phyloP scores from a whole-genome alignment of 1,140 invertebrate genomes.

The Drosophila nannoptera region DNA sequence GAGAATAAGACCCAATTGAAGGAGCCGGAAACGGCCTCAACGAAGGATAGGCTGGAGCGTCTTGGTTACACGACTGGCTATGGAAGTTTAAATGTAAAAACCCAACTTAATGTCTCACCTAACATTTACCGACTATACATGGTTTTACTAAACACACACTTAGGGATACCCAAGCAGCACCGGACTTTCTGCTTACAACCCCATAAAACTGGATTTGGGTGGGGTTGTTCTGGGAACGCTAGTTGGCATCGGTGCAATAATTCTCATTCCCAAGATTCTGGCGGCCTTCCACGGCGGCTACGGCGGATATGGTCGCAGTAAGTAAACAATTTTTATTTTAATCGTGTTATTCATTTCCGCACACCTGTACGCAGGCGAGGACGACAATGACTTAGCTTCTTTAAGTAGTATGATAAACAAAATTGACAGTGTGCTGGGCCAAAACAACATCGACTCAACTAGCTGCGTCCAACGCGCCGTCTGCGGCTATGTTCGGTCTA shows the following conservation, averaged over 20 bases:
- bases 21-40: conserved; percentile 55
- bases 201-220: conserved; percentile 89
- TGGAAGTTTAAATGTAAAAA: conserved; percentile 64
- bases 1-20: conserved; percentile 66
- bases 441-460: conserved; percentile 88
- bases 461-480: conserved; percentile 88
- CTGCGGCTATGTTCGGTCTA: conserved; percentile 87
- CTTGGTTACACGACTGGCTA: conserved; percentile 77
- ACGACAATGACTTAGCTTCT: conserved; percentile 82
- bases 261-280: conserved; percentile 88
- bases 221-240: conserved; percentile 89
- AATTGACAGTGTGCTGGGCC: conserved; percentile 85
- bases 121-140: not conserved
- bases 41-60: conserved; percentile 72
- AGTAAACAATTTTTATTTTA: conserved; percentile 55
- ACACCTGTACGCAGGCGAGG: conserved; percentile 79
- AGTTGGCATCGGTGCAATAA: conserved; percentile 87
- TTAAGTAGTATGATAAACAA: conserved; percentile 84
- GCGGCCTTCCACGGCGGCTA: conserved; percentile 85
- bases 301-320: conserved; percentile 85
- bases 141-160: not conserved
- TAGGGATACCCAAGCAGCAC: conserved; percentile 79
- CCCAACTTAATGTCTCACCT: not conserved
- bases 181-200: conserved; percentile 82
- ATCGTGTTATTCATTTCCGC: not conserved